Base-by-base conservation (phyloP, 2,888 invertebrate genomes). In the Drosophila percnosoma region DNA sequence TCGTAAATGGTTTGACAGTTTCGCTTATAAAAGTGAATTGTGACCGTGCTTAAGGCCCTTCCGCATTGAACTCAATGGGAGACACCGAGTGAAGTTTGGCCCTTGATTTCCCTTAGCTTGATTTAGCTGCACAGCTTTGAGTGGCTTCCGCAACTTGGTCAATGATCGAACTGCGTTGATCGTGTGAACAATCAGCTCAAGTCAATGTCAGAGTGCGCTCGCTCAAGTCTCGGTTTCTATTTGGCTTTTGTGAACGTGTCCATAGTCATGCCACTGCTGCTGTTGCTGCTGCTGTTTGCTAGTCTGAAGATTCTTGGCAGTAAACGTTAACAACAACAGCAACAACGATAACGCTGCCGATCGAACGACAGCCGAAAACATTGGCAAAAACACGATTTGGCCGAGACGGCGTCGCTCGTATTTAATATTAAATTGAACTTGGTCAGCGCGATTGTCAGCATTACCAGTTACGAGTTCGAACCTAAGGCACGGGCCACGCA, bases 391-490 rank as follows among this genome's bases (percentile, higher is more conserved):
- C 73, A 74, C 75, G 87, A 73, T 76, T 77, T 80, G 73, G 66
- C 63, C 60, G 68, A 38, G 64, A 34, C 66, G 40, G 15, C 58
- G 58, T 29, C 59, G 73, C 73, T 71, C 69, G 67, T 82, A 82
- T 87, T 82, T 80, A 86, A 87, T 89, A 91, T 91, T 90, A 91
- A 91, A 90, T 88, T 86, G 91, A 89, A 89, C 90, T 90, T 90
- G 87, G 78, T 73, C 70, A 74, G 64, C 67, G 78, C 73, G 78
- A 72, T 75, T 70, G 82, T 68, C 81, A 88, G 83, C 90, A 91
- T 90, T 91, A 81, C 82, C 74, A 87, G 89, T 84, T 88, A 82
- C 85, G 90, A 75, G 74, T 83, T 74, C 89, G 72, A 62, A 60
- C 74, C 33, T 65, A 67, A 75, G 77, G 80, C 76, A 84, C 78